Base-by-base conservation (phyloP, 2,888 invertebrate genomes). In the Strigamia crassipes region DNA sequence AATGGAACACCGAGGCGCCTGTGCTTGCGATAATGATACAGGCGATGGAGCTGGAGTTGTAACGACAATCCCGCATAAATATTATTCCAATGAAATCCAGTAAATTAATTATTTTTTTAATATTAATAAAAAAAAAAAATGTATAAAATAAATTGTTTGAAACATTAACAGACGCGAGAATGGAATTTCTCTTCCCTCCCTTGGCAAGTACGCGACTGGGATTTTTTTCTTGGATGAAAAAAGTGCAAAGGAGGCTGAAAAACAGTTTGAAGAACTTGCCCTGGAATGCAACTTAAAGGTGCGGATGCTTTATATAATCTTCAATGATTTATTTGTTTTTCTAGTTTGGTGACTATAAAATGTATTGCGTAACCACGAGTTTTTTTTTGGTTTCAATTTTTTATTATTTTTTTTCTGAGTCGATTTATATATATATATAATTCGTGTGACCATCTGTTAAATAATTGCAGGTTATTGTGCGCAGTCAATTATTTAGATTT, bases 1-100 rank as follows among this genome's bases (percentile, higher is more conserved):
- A 87, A 99, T 99, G 99, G 96, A 97, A 91, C 99, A 99, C 90
- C 94, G 99, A 85, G 99, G 99, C 86, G 99, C 99, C 80, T 98
- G 97, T 90, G 96, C 97, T 66, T 97, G 98, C 90, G 99, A 99
- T 90, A 99, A 99, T 89, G 97, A 99, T 89, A 97, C 98, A 81
- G 99, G 99, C 83, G 99, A 99, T 89, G 99, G 99, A 84, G 99
- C 99, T 84, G 99, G 99, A 82, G 95, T 99, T 83, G 91, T 99
- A 87, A 94, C 96, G 84, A 96, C 97, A 86, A 97, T 99, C 87
- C 99, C 99, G 77, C 97, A 99, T 89, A 92, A 93, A 86, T 93
- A 97, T 88, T 99, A 98, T 90, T 91, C 92, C 85, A 92, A 93
- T 85, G 92, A 93, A 87, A 91, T 96, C 87, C 93, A 93, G 95